A percentile compares a stretch with the other conserved stretches of the same genome.
Conservation (phyloP, 2,888 invertebrate genomes). For the Salticus scenicus region DNA sequence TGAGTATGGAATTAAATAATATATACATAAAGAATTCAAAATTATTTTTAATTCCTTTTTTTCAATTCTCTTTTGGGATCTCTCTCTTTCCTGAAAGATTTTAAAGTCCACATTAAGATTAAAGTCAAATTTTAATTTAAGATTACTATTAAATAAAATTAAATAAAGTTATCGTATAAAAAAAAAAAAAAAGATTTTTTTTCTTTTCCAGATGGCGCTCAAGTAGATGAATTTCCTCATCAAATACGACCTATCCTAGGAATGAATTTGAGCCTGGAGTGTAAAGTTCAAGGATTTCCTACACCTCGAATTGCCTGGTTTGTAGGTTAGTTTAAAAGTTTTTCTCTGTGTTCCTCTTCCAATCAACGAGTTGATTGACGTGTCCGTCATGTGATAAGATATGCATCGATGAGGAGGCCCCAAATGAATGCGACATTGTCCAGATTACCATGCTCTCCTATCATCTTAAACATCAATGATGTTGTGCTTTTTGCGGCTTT, state of each 20-base stretch:
- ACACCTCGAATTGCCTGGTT: constrained; percentile 82
- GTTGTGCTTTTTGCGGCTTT: too few relatives aligned
- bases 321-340: constrained; percentile 77
- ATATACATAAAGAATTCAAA: too few relatives aligned
- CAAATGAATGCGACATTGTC: background rate
- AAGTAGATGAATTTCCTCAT: constrained; percentile 75
- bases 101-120: too few relatives aligned
- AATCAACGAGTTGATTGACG: background rate
- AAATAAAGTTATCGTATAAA: too few relatives aligned
- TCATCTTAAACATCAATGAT: too few relatives aligned
- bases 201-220: constrained; percentile 45
- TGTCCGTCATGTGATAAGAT: background rate
- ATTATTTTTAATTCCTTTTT: too few relatives aligned
- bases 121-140: too few relatives aligned
- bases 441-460: background rate
- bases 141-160: too few relatives aligned
- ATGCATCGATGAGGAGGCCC: background rate
- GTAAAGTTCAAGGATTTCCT: constrained; percentile 83
- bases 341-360: background rate
- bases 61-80: too few relatives aligned
- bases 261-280: constrained; percentile 85
- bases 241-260: constrained; percentile 88
- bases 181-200: too few relatives aligned
- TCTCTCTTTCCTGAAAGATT: too few relatives aligned
- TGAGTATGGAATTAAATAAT: too few relatives aligned